These are phyloP conservation scores for Leptoteleia sp. DNA, from an alignment of 1,140 invertebrate genomes.

Conservation along the genomic window DNA sequence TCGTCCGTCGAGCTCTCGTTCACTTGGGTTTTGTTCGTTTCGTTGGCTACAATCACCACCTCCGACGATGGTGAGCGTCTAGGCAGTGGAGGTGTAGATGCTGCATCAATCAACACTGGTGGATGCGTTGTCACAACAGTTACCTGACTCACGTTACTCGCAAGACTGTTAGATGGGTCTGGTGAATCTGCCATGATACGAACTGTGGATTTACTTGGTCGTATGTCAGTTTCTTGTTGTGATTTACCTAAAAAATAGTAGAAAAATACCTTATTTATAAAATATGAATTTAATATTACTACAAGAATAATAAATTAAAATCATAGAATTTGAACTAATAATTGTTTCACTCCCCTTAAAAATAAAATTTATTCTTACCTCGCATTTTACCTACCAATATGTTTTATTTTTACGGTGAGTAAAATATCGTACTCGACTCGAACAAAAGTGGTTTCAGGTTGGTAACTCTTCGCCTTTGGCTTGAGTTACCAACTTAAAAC, in stretches of 20 bases:
- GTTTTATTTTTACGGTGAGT: no score
- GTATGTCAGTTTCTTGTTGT: constrained; percentile 70
- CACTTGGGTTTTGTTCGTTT: constrained; percentile 86
- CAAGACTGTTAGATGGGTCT: constrained; percentile 85
- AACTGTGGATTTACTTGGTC: constrained; percentile 83
- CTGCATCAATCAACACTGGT: constrained; percentile 85
- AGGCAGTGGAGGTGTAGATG: constrained; percentile 75
- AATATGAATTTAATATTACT: not conserved
- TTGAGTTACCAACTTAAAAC: no score
- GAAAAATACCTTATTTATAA: not conserved
- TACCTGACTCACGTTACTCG: constrained; percentile 87
- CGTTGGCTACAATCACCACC: constrained; percentile 89
- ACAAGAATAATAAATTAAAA: constrained; percentile 4
- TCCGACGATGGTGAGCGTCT: constrained; percentile 81
- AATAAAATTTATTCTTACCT: no score
- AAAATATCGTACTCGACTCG: no score
- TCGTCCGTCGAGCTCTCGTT: constrained; percentile 87
- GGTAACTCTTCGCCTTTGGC: no score
- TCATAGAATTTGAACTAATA: no score
- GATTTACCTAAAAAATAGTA: constrained; percentile 55
- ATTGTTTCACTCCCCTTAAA: no score
- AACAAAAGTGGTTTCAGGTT: no score
- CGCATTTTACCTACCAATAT: no score
- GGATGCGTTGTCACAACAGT: constrained; percentile 91
- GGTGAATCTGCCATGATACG: constrained; percentile 82